A percentile compares a stretch with the other conserved stretches of the same genome.
Conservation (phyloP, 2,888 invertebrate species). For the Charanyca ferruginea region DNA sequence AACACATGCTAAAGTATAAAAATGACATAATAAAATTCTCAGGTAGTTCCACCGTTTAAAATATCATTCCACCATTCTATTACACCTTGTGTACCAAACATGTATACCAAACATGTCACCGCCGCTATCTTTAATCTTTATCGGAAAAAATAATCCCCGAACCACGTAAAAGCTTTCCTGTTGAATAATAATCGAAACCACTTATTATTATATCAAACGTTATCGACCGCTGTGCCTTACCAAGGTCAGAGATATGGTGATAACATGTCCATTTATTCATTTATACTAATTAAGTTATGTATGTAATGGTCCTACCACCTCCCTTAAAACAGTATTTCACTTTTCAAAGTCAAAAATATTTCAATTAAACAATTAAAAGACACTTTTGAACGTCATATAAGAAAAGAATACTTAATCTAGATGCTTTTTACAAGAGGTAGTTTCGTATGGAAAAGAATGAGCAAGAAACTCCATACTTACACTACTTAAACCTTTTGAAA, state of each 20-base stretch:
- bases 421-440: no score
- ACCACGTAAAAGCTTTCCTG: constrained; percentile 24
- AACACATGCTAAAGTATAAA: background rate
- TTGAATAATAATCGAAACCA: constrained; percentile 56
- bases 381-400: no score
- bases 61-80: background rate
- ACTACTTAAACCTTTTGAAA: no score
- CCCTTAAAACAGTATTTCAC: no score
- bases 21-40: background rate
- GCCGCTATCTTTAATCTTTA: constrained; percentile 12
- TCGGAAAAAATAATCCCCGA: constrained; percentile 14
- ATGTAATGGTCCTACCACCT: constrained; percentile 6
- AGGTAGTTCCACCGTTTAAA: background rate
- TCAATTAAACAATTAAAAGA: no score
- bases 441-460: no score
- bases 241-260: constrained; percentile 62
- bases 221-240: constrained; percentile 63
- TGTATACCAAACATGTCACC: constrained; percentile 17
- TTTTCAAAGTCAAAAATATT: no score
- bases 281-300: constrained; percentile 34
- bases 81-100: background rate
- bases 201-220: constrained; percentile 42
- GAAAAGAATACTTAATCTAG: no score
- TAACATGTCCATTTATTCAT: constrained; percentile 39
- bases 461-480: no score